These are phyloP conservation scores for Chunga burmeisteri DNA, from an alignment of 2,113 vertebrate species.

Conservation along the genomic window DNA sequence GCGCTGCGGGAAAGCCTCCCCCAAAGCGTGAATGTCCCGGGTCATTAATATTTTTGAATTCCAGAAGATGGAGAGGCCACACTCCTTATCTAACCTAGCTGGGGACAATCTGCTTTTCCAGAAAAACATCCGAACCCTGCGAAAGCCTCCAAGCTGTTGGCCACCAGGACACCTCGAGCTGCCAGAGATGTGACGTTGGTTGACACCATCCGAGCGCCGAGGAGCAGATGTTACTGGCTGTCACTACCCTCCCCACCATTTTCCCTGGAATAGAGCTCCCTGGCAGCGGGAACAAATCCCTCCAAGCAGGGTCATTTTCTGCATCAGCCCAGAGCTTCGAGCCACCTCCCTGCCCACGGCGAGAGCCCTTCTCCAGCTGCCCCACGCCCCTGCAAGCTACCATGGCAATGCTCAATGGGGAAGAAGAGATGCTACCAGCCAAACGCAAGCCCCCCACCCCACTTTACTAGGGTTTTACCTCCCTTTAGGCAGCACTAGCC, in stretches of 20 bases:
- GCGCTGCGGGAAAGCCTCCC: not conserved
- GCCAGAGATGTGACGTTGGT: not conserved
- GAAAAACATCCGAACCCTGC: not conserved
- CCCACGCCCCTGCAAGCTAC: fast-evolving
- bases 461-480: not conserved
- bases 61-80: not conserved
- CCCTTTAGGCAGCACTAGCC: not conserved
- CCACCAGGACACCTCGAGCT: not conserved
- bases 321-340: not conserved
- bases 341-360: fast-evolving
- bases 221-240: not conserved
- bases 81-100: not conserved
- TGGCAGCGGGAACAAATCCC: not conserved
- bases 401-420: fast-evolving
- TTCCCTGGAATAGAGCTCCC: not conserved
- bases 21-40: fast-evolving
- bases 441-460: not conserved
- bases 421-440: not conserved
- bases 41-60: not conserved
- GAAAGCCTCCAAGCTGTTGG: not conserved
- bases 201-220: not conserved
- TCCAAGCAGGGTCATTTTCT: not conserved
- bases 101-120: not conserved
- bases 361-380: not conserved
- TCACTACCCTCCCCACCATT: not conserved